These are phyloP conservation scores for Cygnus atratus DNA, from an alignment of 2,113 vertebrate genomes.

Conservation along the genomic window DNA sequence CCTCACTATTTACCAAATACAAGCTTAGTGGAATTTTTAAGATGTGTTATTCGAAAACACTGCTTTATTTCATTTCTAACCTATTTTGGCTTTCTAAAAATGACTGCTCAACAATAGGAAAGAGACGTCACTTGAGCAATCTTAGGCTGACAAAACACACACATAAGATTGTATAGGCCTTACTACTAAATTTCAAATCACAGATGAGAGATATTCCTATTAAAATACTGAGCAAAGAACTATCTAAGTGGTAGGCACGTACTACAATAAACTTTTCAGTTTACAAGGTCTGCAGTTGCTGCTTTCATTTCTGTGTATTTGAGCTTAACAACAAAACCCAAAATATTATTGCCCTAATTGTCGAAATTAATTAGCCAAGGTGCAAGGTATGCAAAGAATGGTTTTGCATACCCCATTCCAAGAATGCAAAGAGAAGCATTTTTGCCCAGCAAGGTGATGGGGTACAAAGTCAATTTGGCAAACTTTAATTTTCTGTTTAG, in stretches of 20 bases:
- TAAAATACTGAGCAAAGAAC: not conserved
- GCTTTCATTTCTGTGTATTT: not conserved
- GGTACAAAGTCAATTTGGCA: not conserved
- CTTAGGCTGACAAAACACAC: not conserved
- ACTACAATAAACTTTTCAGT: not conserved
- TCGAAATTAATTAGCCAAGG: not conserved
- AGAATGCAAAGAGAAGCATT: constrained; percentile 1
- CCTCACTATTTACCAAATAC: not conserved
- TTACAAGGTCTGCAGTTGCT: not conserved
- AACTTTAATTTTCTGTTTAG: constrained; percentile 19
- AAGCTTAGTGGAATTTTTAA: not conserved
- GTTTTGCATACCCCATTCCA: not conserved
- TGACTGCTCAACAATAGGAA: not conserved
- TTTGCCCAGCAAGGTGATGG: not conserved
- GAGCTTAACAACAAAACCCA: not conserved
- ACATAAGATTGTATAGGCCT: not conserved
- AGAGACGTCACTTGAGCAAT: not conserved
- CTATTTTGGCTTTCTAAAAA: not conserved
- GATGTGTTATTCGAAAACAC: not conserved
- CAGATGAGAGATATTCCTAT: not conserved
- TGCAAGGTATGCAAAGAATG: not conserved
- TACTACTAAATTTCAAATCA: not conserved
- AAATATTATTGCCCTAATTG: not conserved
- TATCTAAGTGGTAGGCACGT: not conserved
- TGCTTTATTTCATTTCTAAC: not conserved